phyloP scores from a whole-genome alignment of 2,888 invertebrate genomes.

The Tricholauxania praeusta region DNA sequence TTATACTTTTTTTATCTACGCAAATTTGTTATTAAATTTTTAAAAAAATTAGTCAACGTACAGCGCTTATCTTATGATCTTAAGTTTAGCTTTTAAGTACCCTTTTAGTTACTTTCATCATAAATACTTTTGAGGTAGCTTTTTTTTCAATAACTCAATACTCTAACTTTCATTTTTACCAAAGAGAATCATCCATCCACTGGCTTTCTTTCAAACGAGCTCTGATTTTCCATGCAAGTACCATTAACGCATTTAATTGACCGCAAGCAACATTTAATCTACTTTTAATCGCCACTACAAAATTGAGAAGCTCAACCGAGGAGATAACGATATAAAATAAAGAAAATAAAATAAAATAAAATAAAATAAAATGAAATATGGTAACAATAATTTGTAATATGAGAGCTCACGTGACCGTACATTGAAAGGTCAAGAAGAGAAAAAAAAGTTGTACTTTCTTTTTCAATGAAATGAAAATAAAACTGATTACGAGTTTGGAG shows the following conservation, averaged over 20 bases:
- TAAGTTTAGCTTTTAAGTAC: no score
- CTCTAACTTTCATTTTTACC: no score
- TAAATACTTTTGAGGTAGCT: no score
- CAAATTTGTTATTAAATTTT: no score
- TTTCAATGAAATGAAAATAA: neutral
- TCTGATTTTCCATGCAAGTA: neutral
- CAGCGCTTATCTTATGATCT: no score
- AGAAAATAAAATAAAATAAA: neutral
- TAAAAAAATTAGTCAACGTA: no score
- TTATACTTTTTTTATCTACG: no score
- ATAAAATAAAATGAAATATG: neutral
- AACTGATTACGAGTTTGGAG: neutral
- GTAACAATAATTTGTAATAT: neutral
- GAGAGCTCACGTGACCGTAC: neutral
- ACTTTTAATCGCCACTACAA: neutral
- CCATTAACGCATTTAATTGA: conserved; percentile 5
- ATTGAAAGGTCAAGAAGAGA: neutral
- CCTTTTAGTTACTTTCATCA: no score
- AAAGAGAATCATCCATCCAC: no score
- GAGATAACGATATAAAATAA: neutral
- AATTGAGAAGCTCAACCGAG: neutral
- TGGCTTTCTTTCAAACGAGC: no score
- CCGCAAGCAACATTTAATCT: conserved; percentile 4
- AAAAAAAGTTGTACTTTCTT: neutral
- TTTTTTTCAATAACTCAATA: no score